Percentiles rank a stretch among this genome's conserved stretches.
Evolutionary conservation across 2,888 invertebrate genomes (phyloP).

Genomic region (Eupeodes latifasciatus): DNA sequence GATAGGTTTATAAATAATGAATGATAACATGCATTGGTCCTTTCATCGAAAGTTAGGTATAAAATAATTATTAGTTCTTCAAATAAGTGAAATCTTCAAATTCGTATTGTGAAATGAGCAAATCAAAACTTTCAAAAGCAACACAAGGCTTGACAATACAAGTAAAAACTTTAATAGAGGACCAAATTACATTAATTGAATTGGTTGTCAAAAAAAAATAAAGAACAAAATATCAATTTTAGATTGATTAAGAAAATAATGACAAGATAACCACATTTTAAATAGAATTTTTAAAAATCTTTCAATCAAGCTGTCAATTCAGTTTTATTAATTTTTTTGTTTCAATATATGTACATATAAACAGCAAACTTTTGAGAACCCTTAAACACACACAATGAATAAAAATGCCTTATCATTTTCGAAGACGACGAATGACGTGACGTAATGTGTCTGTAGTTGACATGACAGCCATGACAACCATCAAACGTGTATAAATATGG

Average conservation of each 20-base stretch:
- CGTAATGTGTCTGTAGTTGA: too few species aligned
- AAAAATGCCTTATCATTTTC: too few species aligned
- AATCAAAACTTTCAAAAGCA: not conserved
- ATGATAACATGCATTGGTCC: too few species aligned
- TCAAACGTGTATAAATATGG: too few species aligned
- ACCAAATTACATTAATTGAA: not conserved
- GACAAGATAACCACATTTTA: slow-evolving; percentile 1
- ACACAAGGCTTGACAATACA: not conserved
- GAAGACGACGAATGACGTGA: too few species aligned
- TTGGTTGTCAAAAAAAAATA: too few species aligned
- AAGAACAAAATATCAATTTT: not conserved
- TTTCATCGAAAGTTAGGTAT: too few species aligned
- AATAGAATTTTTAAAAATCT: not conserved
- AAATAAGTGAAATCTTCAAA: too few species aligned
- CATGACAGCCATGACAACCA: too few species aligned
- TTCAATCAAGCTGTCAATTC: not conserved
- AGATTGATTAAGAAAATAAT: not conserved
- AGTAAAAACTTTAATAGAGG: not conserved
- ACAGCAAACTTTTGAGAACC: not conserved
- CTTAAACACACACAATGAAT: too few species aligned
- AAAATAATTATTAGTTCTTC: too few species aligned
- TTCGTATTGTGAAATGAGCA: not conserved
- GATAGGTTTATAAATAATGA: too few species aligned
- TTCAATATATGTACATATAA: not conserved
- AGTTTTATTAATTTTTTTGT: not conserved